These are phyloP conservation scores for Drosophila navojoa DNA, from an alignment of 1,140 invertebrate species.

Conservation along the genomic window DNA sequence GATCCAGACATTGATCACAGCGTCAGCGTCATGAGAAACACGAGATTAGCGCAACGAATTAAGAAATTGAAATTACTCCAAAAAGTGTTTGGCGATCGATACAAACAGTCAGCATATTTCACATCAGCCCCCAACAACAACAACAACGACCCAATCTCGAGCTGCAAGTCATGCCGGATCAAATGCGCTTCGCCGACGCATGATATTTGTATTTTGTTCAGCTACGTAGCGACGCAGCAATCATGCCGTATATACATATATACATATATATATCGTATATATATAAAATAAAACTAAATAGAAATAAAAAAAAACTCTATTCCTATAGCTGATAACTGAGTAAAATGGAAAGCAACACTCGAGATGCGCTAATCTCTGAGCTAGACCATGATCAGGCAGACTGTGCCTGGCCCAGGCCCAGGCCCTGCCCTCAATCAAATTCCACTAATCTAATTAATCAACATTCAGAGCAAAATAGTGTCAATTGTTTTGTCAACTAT, in stretches of 20 bases:
- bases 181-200: constrained; percentile 70
- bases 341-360: constrained; percentile 25
- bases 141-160: constrained; percentile 21
- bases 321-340: constrained; percentile 2
- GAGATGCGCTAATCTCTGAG: constrained; percentile 72
- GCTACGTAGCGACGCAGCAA: constrained; percentile 19
- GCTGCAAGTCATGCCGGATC: constrained; percentile 68
- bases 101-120: constrained; percentile 76
- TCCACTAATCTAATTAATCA: constrained; percentile 74
- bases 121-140: constrained; percentile 14
- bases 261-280: background rate
- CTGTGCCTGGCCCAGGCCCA: no score
- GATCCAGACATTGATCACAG: constrained; percentile 44
- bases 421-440: background rate
- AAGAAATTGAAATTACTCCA: constrained; percentile 82
- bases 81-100: constrained; percentile 80
- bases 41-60: constrained; percentile 81
- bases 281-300: constrained; percentile 3
- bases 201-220: constrained; percentile 58
- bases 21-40: constrained; percentile 70
- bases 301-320: constrained; percentile 3
- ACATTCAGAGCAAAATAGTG: constrained; percentile 65
- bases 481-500: constrained; percentile 62
- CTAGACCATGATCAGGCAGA: background rate
- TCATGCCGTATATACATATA: constrained; percentile 15